These are phyloP conservation scores for Parascotia fuliginaria DNA, from an alignment of 2,888 invertebrate genomes.

Conservation along the genomic window DNA sequence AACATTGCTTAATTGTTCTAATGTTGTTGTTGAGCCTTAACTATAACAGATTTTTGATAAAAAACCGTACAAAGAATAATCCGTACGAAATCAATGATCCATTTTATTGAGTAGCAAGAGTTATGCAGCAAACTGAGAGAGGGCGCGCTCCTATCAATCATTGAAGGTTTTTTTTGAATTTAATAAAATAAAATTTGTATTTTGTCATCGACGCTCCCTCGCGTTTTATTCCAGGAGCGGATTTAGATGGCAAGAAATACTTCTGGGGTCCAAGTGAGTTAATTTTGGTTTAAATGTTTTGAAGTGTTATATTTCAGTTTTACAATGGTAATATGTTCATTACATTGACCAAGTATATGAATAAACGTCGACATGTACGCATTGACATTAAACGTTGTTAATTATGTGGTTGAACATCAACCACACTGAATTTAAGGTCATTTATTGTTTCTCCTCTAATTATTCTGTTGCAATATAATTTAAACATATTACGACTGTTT, in stretches of 20 bases:
- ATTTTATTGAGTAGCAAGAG: slow-evolving; percentile 81
- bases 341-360: too few species aligned
- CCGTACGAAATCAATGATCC: slow-evolving; percentile 68
- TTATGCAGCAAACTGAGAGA: slow-evolving; percentile 67
- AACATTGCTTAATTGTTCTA: too few species aligned
- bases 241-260: slow-evolving; percentile 36
- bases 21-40: too few species aligned
- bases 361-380: too few species aligned
- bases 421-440: background rate
- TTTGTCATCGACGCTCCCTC: slow-evolving; percentile 85
- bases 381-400: background rate
- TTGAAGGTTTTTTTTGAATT: slow-evolving; percentile 85
- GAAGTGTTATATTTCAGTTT: too few species aligned
- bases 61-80: slow-evolving; percentile 19
- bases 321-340: too few species aligned
- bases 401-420: background rate
- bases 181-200: slow-evolving; percentile 87
- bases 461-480: background rate
- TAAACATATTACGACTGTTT: too few species aligned
- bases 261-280: background rate
- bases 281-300: background rate
- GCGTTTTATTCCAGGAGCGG: slow-evolving; percentile 68
- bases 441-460: background rate
- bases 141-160: slow-evolving; percentile 85
- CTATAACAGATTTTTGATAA: slow-evolving; percentile 7